These are phyloP conservation scores for Pyrrhia umbra DNA, from an alignment of 2,888 invertebrate genomes.

Conservation along the genomic window DNA sequence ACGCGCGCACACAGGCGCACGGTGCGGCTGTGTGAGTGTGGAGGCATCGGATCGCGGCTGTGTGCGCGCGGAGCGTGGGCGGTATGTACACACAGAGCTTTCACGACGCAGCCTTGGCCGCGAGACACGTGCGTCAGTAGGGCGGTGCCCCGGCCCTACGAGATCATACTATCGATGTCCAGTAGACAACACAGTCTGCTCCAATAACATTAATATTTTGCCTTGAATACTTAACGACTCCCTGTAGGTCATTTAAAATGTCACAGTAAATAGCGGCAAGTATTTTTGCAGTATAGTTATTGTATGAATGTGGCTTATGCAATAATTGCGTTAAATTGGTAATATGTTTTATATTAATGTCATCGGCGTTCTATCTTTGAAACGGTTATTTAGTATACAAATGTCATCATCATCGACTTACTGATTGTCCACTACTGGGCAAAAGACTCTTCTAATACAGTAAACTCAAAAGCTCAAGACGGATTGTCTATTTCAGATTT, in stretches of 20 bases:
- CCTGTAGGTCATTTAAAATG: conserved; percentile 17
- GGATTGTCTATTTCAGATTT: no score
- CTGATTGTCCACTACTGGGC: no score
- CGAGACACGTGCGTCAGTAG: conserved; percentile 88
- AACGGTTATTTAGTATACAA: no score
- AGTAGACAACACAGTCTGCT: conserved; percentile 35
- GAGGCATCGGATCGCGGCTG: conserved; percentile 33
- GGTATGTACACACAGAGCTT: conserved; percentile 84
- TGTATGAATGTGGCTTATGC: conserved; percentile 19
- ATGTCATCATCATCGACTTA: no score
- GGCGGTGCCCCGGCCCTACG: conserved; percentile 71
- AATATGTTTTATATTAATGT: conserved; percentile 28
- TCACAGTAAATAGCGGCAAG: conserved; percentile 8
- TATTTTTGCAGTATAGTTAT: conserved; percentile 1
- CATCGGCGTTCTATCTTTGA: conserved; percentile 5
- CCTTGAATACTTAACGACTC: conserved; percentile 22
- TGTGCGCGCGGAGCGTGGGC: conserved; percentile 73
- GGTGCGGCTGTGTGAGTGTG: conserved; percentile 35
- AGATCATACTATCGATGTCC: conserved; percentile 60
- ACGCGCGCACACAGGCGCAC: conserved; percentile 24
- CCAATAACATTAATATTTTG: conserved; percentile 1
- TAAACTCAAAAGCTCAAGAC: no score
- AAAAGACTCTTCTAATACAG: no score
- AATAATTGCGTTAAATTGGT: conserved; percentile 35
- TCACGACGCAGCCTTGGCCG: conserved; percentile 89